A percentile compares a stretch with the other conserved stretches of the same genome.
These are phyloP conservation scores for Idaea biselata DNA, from an alignment of 2,888 invertebrate species.

Conservation along the genomic window DNA sequence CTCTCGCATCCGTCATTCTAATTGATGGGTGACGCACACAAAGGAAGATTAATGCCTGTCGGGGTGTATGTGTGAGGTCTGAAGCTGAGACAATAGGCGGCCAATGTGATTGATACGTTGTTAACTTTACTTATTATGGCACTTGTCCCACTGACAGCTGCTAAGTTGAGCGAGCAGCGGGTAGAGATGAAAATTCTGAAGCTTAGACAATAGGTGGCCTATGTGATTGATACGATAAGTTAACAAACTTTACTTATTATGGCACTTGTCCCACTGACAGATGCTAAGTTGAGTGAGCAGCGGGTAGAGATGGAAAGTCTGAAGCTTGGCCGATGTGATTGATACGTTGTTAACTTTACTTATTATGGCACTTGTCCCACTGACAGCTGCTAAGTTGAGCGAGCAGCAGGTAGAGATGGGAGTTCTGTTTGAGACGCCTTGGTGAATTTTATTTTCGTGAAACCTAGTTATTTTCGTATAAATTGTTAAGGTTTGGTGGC, in stretches of 20 bases:
- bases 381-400: slow-evolving; percentile 2
- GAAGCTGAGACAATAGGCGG: slow-evolving; percentile 39
- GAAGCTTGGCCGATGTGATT: slow-evolving; percentile 41
- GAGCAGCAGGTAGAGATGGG: too few relatives aligned
- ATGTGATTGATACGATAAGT: slow-evolving; percentile 41
- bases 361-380: background rate
- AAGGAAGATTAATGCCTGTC: slow-evolving; percentile 46
- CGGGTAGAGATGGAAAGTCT: slow-evolving; percentile 24
- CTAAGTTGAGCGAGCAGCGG: too few relatives aligned
- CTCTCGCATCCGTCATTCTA: slow-evolving; percentile 32
- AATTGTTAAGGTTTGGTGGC: too few relatives aligned
- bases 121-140: background rate
- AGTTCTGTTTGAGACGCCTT: too few relatives aligned
- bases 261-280: slow-evolving; percentile 5
- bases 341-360: slow-evolving; percentile 25
- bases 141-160: slow-evolving; percentile 5
- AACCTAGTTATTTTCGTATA: too few relatives aligned
- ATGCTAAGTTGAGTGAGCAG: too few relatives aligned
- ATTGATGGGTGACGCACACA: slow-evolving; percentile 42
- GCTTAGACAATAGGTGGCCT: slow-evolving; percentile 39
- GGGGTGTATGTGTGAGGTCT: slow-evolving; percentile 36
- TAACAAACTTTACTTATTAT: background rate
- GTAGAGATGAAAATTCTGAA: slow-evolving; percentile 33
- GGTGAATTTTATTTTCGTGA: too few relatives aligned
- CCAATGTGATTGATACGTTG: slow-evolving; percentile 42